These are phyloP conservation scores for Zosterops hypoxanthus DNA, from an alignment of 2,113 vertebrate species.

Conservation along the genomic window DNA sequence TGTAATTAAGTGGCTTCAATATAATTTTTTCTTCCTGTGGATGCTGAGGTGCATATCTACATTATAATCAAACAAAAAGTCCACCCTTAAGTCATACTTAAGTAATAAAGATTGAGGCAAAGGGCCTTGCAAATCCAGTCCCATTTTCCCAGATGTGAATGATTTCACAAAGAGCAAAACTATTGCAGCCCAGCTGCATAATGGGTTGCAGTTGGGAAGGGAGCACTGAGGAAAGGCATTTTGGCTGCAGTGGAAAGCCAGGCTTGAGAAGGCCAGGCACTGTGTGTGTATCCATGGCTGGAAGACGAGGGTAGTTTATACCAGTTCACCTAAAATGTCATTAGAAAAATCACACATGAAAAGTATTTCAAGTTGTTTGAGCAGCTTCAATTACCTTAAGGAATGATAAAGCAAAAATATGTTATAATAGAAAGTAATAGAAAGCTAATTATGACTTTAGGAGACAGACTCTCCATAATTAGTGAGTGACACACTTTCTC, in stretches of 20 bases:
- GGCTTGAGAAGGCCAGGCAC: not conserved
- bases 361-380: not conserved
- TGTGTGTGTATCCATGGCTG: fast-evolving
- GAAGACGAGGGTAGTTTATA: not conserved
- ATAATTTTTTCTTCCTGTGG: not conserved
- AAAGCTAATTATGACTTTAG: conserved; percentile 24
- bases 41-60: not conserved
- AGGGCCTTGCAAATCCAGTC: not conserved
- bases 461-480: not conserved
- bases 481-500: conserved; percentile 36
- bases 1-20: not conserved
- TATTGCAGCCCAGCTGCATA: not conserved
- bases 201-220: not conserved
- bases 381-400: not conserved
- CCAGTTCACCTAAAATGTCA: not conserved
- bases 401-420: not conserved
- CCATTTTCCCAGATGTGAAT: not conserved
- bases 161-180: not conserved
- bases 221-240: not conserved
- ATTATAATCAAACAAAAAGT: not conserved
- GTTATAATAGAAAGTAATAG: not conserved
- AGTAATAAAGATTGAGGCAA: not conserved
- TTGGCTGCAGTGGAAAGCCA: not conserved
- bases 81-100: not conserved
- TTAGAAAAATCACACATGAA: not conserved